These are phyloP conservation scores for Hydrophis major DNA, from an alignment of 2,797 vertebrate species.

Conservation along the genomic window DNA sequence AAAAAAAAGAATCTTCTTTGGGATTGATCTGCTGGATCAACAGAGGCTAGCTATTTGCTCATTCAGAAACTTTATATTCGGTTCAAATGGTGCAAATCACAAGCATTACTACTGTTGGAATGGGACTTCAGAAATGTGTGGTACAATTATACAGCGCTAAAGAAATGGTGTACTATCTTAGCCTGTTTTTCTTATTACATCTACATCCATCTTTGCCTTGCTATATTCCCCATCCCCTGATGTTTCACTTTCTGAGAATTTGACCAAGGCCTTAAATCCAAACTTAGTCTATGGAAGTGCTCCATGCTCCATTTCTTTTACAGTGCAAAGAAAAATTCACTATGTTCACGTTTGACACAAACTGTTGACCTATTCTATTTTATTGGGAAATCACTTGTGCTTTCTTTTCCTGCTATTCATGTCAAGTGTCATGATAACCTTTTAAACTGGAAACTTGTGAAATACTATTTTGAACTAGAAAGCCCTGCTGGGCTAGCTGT, in stretches of 20 bases:
- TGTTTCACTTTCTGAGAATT: not conserved
- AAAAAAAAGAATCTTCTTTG: not conserved
- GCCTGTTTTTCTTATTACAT: not conserved
- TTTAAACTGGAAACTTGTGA: not conserved
- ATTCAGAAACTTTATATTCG: not conserved
- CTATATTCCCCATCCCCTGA: not conserved
- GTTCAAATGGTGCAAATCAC: not conserved
- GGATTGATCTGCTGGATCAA: not conserved
- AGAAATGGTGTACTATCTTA: not conserved
- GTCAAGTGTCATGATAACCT: constrained; percentile 3
- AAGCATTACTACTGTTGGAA: not conserved
- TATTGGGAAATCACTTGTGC: constrained; percentile 35
- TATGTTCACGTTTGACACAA: not conserved
- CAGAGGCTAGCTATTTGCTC: not conserved
- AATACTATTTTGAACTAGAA: constrained; percentile 12
- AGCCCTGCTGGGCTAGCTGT: constrained; percentile 11
- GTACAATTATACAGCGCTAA: not conserved
- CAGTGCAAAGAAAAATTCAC: not conserved
- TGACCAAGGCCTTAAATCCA: not conserved
- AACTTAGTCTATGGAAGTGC: not conserved
- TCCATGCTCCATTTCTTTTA: not conserved
- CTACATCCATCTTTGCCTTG: not conserved
- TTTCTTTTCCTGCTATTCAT: not conserved
- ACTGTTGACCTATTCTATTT: constrained; percentile 41
- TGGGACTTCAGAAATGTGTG: not conserved